phyloP scores from a whole-genome alignment of 2,113 vertebrate species.

The Syngnathus typhle region DNA sequence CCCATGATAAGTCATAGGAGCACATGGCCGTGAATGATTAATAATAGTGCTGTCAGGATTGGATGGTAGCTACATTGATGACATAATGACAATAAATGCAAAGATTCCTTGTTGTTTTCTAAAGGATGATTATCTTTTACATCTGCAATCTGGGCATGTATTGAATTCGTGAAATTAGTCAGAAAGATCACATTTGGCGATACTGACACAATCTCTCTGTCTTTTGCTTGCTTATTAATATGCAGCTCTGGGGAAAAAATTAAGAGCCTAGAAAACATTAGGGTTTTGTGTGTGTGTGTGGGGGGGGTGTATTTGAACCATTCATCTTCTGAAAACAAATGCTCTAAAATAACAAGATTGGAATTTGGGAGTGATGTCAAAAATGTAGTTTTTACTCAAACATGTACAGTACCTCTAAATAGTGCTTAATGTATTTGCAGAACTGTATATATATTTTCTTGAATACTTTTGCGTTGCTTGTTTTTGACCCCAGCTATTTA shows the following conservation, averaged over 20 bases:
- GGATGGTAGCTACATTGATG: not conserved
- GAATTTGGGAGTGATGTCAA: not conserved
- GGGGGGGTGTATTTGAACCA: no score
- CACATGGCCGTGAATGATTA: conserved; percentile 39
- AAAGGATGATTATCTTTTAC: not conserved
- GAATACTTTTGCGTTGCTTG: not conserved
- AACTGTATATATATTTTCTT: not conserved
- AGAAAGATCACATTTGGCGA: not conserved
- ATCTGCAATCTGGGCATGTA: not conserved
- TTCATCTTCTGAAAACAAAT: not conserved
- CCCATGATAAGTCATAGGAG: conserved; percentile 35
- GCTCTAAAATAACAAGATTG: not conserved
- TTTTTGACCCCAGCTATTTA: not conserved
- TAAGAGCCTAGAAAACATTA: no score
- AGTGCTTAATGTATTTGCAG: not conserved
- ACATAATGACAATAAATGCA: not conserved
- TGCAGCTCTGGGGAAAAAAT: not conserved
- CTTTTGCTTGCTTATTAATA: not conserved
- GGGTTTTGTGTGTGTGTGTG: no score
- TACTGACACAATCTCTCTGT: not conserved
- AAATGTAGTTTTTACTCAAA: not conserved
- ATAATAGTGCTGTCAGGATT: not conserved
- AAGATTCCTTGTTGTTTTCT: not conserved
- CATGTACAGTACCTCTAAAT: not conserved
- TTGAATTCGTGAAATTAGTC: not conserved